Conservation (phyloP, 2,797 vertebrate genomes). For the Tamandua tetradactyla region DNA sequence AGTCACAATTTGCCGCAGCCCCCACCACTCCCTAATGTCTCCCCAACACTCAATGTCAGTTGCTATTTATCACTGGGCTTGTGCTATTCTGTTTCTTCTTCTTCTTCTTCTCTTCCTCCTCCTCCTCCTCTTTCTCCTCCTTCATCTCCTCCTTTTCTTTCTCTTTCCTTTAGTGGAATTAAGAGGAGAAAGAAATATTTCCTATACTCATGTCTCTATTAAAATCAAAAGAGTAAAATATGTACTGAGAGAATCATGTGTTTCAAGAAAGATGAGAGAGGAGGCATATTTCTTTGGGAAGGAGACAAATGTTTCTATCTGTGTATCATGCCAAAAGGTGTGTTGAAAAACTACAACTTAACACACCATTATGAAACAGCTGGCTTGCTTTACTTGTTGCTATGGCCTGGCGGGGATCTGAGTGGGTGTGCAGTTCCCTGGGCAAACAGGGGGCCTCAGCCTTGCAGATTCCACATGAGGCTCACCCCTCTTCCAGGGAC, state of each 20-base stretch:
- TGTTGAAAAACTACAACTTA: not conserved
- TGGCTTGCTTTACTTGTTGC: not conserved
- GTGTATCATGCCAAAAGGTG: not conserved
- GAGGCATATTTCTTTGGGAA: not conserved
- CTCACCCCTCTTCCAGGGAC: not conserved
- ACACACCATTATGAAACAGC: not conserved
- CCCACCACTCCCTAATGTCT: not conserved
- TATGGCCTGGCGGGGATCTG: not conserved
- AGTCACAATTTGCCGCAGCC: not conserved
- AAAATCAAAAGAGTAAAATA: constrained; percentile 21
- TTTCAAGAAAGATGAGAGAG: constrained; percentile 13
- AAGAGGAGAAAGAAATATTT: constrained; percentile 32
- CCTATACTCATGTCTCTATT: not conserved
- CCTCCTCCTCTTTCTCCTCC: not conserved
- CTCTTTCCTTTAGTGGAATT: not conserved
- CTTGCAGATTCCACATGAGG: not conserved
- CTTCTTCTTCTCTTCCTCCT: not conserved
- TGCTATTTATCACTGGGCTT: not conserved
- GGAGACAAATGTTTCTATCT: not conserved
- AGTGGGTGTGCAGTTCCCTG: not conserved
- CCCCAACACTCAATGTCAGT: not conserved
- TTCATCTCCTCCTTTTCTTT: not conserved
- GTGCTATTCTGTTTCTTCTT: not conserved
- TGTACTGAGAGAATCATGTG: not conserved
- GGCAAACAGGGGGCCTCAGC: not conserved